These are phyloP conservation scores for Madoqua kirkii DNA, from an alignment of 2,113 vertebrate genomes.

Conservation along the genomic window DNA sequence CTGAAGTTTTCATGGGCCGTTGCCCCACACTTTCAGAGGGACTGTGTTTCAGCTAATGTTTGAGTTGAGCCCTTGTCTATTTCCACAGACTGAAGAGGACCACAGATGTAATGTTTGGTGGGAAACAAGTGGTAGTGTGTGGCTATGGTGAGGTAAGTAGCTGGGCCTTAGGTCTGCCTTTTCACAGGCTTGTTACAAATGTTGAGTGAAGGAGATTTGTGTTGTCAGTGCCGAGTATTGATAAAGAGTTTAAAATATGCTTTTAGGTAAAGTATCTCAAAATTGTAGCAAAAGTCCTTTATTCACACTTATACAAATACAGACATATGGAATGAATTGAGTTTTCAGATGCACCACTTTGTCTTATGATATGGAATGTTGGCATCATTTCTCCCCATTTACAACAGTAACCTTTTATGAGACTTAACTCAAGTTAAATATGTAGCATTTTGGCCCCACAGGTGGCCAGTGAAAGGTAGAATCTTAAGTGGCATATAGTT, in stretches of 20 bases:
- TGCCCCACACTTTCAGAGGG: not conserved
- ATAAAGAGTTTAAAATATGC: not conserved
- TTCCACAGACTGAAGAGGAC: slow-evolving; percentile 94
- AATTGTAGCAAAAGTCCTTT: not conserved
- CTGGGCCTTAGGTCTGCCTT: slow-evolving; percentile 14
- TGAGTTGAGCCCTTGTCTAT: slow-evolving; percentile 63
- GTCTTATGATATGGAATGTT: not conserved
- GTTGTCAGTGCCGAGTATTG: not conserved
- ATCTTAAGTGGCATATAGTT: not conserved
- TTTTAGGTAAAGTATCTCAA: not conserved
- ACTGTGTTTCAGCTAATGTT: slow-evolving; percentile 29
- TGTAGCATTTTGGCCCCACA: not conserved
- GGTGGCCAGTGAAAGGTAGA: not conserved
- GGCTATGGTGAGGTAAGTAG: slow-evolving; percentile 97
- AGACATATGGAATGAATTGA: not conserved
- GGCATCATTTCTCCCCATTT: not conserved
- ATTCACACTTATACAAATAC: not conserved
- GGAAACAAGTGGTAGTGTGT: slow-evolving; percentile 98
- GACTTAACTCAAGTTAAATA: not conserved
- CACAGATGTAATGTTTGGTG: slow-evolving; percentile 99
- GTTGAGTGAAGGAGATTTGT: not conserved
- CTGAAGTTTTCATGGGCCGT: not conserved
- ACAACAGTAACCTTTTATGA: not conserved
- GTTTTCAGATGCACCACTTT: not conserved
- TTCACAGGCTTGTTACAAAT: not conserved